Conservation (phyloP, 2,888 invertebrate genomes). For the Erynnis tages region DNA sequence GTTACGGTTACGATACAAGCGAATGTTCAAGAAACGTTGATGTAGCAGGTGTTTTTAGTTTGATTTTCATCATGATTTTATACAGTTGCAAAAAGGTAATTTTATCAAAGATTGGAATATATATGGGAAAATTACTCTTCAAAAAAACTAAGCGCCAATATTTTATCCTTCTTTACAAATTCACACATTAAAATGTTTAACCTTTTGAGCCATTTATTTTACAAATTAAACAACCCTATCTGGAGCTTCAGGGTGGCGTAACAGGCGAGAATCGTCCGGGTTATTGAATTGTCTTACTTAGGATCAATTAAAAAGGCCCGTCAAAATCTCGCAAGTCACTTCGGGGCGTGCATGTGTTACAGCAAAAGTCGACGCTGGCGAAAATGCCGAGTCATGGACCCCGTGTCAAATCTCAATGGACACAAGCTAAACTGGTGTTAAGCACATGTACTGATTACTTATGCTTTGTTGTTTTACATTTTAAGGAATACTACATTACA, state of each 20-base stretch:
- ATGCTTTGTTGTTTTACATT: constrained; percentile 17
- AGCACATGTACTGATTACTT: constrained; percentile 53
- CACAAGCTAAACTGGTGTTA: constrained; percentile 58
- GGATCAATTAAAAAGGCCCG: constrained; percentile 72
- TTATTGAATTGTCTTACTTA: constrained; percentile 55
- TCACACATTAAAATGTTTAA: too few species aligned
- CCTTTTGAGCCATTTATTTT: too few species aligned
- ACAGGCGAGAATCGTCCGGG: neutral
- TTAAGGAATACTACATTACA: neutral
- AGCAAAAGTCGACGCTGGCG: constrained; percentile 45
- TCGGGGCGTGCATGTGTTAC: constrained; percentile 61
- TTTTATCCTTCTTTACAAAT: too few species aligned
- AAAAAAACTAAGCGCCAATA: too few species aligned
- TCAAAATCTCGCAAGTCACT: constrained; percentile 65
- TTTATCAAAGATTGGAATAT: too few species aligned
- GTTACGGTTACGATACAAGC: constrained; percentile 23
- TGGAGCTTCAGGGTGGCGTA: neutral
- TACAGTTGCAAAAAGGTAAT: too few species aligned
- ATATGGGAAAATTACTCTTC: too few species aligned
- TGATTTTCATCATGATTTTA: constrained; percentile 2
- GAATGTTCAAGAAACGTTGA: constrained; percentile 20
- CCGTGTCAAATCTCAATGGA: constrained; percentile 77
- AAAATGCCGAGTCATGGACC: constrained; percentile 66
- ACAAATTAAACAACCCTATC: too few species aligned
- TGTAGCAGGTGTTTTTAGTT: constrained; percentile 1